A percentile compares a stretch with the other conserved stretches of the same genome.
Conservation (phyloP, 1,140 invertebrate species). For the Aphelenchoides fujianensis region DNA sequence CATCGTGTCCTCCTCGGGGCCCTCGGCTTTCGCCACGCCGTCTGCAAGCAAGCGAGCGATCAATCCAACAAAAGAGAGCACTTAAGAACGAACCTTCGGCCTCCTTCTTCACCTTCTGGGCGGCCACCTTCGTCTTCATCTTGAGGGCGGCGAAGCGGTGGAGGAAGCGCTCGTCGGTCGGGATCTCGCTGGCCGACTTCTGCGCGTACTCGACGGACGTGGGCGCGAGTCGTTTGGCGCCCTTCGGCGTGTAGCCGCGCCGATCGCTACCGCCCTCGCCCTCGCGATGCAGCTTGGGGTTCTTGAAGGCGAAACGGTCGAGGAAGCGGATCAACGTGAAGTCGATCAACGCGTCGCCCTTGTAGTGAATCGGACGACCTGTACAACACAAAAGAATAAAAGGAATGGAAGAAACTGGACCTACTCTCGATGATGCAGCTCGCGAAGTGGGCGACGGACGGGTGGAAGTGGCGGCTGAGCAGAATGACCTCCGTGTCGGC, state of each 20-base stretch:
- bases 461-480: slow-evolving; percentile 79
- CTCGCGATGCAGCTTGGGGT: slow-evolving; percentile 72
- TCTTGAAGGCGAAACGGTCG: slow-evolving; percentile 90
- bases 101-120: slow-evolving; percentile 16
- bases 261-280: slow-evolving; percentile 8
- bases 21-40: slow-evolving; percentile 51
- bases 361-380: slow-evolving; percentile 71
- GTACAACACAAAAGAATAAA: too few relatives aligned
- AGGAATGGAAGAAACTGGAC: too few relatives aligned
- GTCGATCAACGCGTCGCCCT: slow-evolving; percentile 86
- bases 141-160: slow-evolving; percentile 65
- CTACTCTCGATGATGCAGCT: slow-evolving; percentile 74
- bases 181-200: slow-evolving; percentile 71
- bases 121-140: slow-evolving; percentile 25
- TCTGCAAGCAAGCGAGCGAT: too few relatives aligned
- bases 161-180: slow-evolving; percentile 77
- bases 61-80: slow-evolving; percentile 62
- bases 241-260: slow-evolving; percentile 61
- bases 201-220: slow-evolving; percentile 69
- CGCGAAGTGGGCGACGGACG: slow-evolving; percentile 83
- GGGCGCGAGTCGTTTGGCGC: slow-evolving; percentile 25
- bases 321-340: slow-evolving; percentile 83
- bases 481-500: slow-evolving; percentile 73
- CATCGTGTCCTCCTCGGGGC: slow-evolving; percentile 71
- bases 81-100: too few relatives aligned